Base-by-base conservation (phyloP, 1,140 invertebrate species). In the Venturia canescens region DNA sequence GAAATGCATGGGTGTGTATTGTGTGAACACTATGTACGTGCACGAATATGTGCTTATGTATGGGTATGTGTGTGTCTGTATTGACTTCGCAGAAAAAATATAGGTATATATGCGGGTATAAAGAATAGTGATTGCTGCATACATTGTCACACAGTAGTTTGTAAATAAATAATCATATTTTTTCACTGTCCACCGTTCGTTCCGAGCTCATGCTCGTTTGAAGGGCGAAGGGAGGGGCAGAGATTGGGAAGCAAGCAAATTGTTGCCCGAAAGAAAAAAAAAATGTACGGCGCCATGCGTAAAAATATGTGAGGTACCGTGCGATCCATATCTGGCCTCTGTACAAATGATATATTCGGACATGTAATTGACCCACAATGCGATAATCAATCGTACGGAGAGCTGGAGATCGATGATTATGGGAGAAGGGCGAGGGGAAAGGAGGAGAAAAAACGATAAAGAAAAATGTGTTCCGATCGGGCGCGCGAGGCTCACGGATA, bases 341-440 rank as follows among this genome's bases (percentile, higher is more conserved):
- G 3, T 9, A 26, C 13, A n/a, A 29, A 31, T 74, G 57, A 53
- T 53, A 74, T 53, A 57, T 21, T 18, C 11, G 66, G 27, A 74
- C n/a, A 21, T 74, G 71, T 57, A 74, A 74, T 63, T 74, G 71
- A 74, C 71, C 71, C 71, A 74, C 71, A 74, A 74, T 57, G 71
- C 26, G 48, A 74, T 74, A 74, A 74, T 74, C 71, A 74, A 74
- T 74, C 44, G 34, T 53, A 48, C 66, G 38, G 18, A 50, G 16
- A 6, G 48, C 5, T 15, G 15, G 71, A 74, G 48, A 74, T 74
- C 71, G 71, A 74, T 74, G 70, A 2, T 53, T 53, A 53, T 44
- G 34, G 16, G 70, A 5, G 26, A 16, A 31, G 71, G 29, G 66
- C 15, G 16, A 29, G n/a, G 26, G 71, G 23, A 44, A 21, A 27